Percentiles rank a stretch among this genome's conserved stretches.
phyloP scores from a whole-genome alignment of 2,888 invertebrate genomes.

The Thysanoteuthis rhombus region DNA sequence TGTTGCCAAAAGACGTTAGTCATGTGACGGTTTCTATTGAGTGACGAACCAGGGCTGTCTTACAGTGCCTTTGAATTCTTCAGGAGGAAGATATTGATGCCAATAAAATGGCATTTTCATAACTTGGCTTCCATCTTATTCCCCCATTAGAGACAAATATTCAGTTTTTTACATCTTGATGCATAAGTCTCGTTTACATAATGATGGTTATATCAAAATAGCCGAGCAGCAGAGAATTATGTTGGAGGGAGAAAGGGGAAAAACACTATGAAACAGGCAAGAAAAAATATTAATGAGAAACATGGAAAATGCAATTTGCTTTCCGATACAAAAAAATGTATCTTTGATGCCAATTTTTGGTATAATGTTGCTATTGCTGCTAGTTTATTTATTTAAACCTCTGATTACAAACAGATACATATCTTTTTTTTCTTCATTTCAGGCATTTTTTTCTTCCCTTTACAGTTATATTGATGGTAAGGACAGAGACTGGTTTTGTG shows the following conservation, averaged over 20 bases:
- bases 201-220: neutral
- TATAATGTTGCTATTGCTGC: neutral
- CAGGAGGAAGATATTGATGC: neutral
- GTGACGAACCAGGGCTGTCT: no score
- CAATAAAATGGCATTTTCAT: neutral
- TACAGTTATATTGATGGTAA: neutral
- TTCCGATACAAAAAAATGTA: neutral
- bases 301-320: neutral
- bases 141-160: neutral
- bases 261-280: neutral
- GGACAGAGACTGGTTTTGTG: no score
- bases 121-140: neutral
- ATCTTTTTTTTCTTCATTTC: neutral
- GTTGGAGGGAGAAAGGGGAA: neutral
- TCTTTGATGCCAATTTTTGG: neutral
- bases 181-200: neutral
- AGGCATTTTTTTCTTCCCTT: neutral
- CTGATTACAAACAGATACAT: neutral
- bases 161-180: neutral
- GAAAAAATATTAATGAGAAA: neutral
- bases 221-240: neutral
- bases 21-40: no score
- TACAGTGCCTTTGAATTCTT: neutral
- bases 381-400: neutral
- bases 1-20: no score